A percentile compares a stretch with the other conserved stretches of the same genome.
These are phyloP conservation scores for Drosophila nr. perissopoda DNA, from an alignment of 2,888 invertebrate genomes.

Conservation along the genomic window DNA sequence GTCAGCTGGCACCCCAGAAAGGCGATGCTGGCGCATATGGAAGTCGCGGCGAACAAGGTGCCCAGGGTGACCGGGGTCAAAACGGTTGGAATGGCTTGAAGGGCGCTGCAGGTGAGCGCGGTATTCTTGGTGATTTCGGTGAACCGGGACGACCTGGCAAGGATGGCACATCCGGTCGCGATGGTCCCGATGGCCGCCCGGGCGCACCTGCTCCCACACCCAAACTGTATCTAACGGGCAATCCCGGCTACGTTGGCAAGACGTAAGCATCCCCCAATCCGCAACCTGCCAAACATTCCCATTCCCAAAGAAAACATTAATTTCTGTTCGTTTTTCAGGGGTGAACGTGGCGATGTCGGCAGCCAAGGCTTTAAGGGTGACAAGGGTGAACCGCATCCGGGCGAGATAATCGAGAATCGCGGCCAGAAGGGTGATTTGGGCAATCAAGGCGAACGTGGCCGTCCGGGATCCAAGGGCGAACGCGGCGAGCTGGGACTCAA, in stretches of 20 bases:
- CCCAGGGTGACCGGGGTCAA: conserved; percentile 76
- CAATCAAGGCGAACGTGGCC: conserved; percentile 86
- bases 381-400: conserved; percentile 87
- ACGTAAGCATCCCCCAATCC: conserved; percentile 65
- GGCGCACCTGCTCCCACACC: conserved; percentile 85
- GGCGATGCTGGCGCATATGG: conserved; percentile 84
- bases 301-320: not conserved
- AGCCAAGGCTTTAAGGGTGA: conserved; percentile 85
- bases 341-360: conserved; percentile 86
- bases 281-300: too few species aligned
- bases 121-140: conserved; percentile 82
- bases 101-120: conserved; percentile 82
- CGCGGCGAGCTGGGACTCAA: conserved; percentile 86
- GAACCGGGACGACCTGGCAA: conserved; percentile 83
- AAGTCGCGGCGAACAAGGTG: conserved; percentile 79
- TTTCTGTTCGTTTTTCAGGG: conserved; percentile 57
- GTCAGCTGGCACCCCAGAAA: conserved; percentile 62
- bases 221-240: conserved; percentile 76
- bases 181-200: conserved; percentile 86
- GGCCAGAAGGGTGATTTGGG: conserved; percentile 85
- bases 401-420: conserved; percentile 85
- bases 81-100: conserved; percentile 76
- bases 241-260: conserved; percentile 78
- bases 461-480: conserved; percentile 87
- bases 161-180: conserved; percentile 85